Evolutionary conservation across 2,888 invertebrate species (phyloP).

Genomic region (Graphium colonna): DNA sequence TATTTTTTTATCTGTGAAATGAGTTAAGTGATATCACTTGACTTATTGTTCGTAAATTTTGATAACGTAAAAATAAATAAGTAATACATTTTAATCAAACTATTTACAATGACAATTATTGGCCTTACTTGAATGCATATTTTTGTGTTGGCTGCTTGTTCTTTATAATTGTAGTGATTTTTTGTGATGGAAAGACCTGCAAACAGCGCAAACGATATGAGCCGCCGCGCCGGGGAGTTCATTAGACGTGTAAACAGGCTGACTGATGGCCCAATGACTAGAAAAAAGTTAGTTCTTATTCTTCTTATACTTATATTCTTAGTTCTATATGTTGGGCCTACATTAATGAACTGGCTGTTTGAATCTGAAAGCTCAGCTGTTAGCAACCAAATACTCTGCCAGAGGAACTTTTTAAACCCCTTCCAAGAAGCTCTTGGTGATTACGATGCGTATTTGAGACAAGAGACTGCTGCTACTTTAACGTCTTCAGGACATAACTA

Average conservation of each 20-base stretch:
- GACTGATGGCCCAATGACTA: slow-evolving; percentile 69
- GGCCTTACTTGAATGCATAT: slow-evolving; percentile 36
- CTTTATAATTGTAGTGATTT: slow-evolving; percentile 26
- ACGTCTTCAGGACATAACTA: slow-evolving; percentile 78
- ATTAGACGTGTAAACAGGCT: slow-evolving; percentile 67
- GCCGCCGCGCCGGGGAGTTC: slow-evolving; percentile 67
- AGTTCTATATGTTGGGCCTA: slow-evolving; percentile 83
- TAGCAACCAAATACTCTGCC: slow-evolving; percentile 81
- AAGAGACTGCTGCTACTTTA: slow-evolving; percentile 74
- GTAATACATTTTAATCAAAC: slow-evolving; percentile 25
- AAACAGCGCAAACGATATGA: slow-evolving; percentile 59
- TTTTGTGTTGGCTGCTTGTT: slow-evolving; percentile 11
- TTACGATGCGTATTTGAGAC: slow-evolving; percentile 83
- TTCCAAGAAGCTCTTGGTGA: slow-evolving; percentile 81
- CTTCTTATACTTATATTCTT: slow-evolving; percentile 78
- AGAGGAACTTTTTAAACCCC: slow-evolving; percentile 82
- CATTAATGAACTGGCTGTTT: slow-evolving; percentile 82
- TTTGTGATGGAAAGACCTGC: slow-evolving; percentile 64
- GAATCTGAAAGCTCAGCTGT: slow-evolving; percentile 62
- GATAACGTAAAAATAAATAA: slow-evolving; percentile 22
- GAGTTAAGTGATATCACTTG: slow-evolving; percentile 20
- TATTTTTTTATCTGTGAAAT: slow-evolving; percentile 14
- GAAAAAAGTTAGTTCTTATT: slow-evolving; percentile 71
- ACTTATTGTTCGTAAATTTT: slow-evolving; percentile 15
- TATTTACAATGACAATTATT: slow-evolving; percentile 43